Percentiles rank a stretch among this genome's conserved stretches.
These are phyloP conservation scores for Pseudorasbora parva DNA, from an alignment of 2,113 vertebrate genomes.

Conservation along the genomic window DNA sequence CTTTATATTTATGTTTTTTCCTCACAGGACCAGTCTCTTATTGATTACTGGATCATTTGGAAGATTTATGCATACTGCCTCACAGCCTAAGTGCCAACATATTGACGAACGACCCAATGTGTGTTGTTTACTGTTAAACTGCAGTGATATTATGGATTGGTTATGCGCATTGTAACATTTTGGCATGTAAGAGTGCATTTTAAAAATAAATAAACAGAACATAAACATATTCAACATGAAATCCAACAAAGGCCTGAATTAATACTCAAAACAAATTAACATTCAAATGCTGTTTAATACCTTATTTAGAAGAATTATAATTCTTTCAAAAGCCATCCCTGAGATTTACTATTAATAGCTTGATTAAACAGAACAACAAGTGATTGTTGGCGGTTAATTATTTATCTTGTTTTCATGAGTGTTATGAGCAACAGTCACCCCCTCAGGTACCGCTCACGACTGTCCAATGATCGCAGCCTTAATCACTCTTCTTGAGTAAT, in stretches of 20 bases:
- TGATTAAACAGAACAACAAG: slow-evolving; percentile 22
- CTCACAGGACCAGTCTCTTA: not conserved
- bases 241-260: not conserved
- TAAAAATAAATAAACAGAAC: not conserved
- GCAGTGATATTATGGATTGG: not conserved
- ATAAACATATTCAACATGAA: not conserved
- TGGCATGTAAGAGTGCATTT: not conserved
- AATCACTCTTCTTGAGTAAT: slow-evolving; percentile 34
- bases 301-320: slow-evolving; percentile 1
- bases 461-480: slow-evolving; percentile 10
- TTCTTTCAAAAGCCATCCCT: slow-evolving; percentile 3
- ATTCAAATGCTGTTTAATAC: not conserved
- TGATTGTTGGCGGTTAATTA: slow-evolving; percentile 37
- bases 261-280: slow-evolving; percentile 5
- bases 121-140: not conserved
- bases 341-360: slow-evolving; percentile 25
- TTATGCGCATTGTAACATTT: not conserved
- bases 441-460: slow-evolving; percentile 3
- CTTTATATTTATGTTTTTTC: not conserved
- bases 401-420: slow-evolving; percentile 39
- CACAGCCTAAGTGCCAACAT: not conserved
- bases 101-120: not conserved
- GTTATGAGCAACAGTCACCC: not conserved
- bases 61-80: not conserved
- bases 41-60: not conserved